Evolutionary conservation across 2,797 vertebrate genomes (phyloP).

Genomic region (Halcyon chelicuti): DNA sequence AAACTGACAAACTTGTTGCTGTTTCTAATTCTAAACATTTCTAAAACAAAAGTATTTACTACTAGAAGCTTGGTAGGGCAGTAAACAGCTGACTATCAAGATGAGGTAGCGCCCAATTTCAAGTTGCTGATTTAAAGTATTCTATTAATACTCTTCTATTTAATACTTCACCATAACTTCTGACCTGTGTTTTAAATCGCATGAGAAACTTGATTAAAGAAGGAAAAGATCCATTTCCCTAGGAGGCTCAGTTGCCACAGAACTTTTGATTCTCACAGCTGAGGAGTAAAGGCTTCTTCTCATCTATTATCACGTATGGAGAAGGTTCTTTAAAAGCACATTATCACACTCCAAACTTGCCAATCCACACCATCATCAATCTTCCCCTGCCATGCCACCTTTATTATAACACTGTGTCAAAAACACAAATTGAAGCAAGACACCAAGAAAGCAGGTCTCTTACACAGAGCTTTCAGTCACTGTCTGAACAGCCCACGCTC

Average conservation of each 20-base stretch:
- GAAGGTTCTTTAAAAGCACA: not conserved
- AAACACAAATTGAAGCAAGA: not conserved
- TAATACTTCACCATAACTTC: not conserved
- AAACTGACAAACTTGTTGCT: not conserved
- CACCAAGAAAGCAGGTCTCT: not conserved
- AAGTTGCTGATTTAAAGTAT: not conserved
- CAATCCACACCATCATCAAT: not conserved
- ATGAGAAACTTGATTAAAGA: not conserved
- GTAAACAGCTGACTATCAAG: not conserved
- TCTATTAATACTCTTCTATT: not conserved
- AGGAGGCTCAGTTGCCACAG: not conserved
- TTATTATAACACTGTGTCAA: not conserved
- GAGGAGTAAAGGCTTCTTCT: not conserved
- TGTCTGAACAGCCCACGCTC: not conserved
- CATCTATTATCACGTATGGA: fast-evolving
- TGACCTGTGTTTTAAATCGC: not conserved
- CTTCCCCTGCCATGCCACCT: fast-evolving
- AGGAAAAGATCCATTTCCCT: not conserved
- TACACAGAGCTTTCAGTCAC: not conserved
- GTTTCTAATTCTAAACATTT: too few relatives aligned
- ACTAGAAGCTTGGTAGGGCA: not conserved
- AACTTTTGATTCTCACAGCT: not conserved
- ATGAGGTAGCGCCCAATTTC: not conserved
- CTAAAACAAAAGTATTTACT: not conserved
- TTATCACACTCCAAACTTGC: not conserved